phyloP scores from a whole-genome alignment of 1,140 invertebrate species.

The Drosophila sturtevanti region DNA sequence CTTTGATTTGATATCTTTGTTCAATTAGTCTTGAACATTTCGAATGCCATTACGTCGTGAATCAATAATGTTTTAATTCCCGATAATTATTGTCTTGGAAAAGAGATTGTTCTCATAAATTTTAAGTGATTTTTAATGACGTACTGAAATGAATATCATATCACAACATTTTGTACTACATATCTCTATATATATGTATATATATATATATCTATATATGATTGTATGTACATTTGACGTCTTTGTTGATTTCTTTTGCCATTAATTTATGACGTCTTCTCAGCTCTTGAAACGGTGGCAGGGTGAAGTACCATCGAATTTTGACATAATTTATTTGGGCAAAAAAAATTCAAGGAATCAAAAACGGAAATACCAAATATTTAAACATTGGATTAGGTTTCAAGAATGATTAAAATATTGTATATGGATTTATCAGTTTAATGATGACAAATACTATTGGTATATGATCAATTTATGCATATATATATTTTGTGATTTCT shows the following conservation, averaged over 20 bases:
- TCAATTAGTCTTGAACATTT: neutral
- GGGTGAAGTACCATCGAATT: neutral
- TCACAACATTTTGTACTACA: neutral
- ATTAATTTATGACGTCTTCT: neutral
- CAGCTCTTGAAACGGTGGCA: neutral
- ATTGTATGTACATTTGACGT: neutral
- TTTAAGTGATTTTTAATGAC: neutral
- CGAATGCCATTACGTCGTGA: neutral
- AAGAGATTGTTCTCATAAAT: neutral
- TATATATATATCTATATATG: too few relatives aligned
- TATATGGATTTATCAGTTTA: neutral
- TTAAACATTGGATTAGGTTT: neutral
- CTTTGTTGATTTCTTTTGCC: neutral
- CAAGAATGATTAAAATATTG: neutral
- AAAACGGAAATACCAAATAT: neutral
- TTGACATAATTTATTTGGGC: neutral
- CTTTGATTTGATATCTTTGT: neutral
- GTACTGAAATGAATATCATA: slow-evolving; percentile 1
- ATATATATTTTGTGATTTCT: too few relatives aligned
- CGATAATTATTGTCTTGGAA: neutral
- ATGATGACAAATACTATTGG: neutral
- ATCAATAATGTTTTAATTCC: neutral
- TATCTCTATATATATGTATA: too few relatives aligned
- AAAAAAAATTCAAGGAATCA: neutral
- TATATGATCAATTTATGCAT: neutral